Base-by-base conservation (phyloP, 2,113 vertebrate species). In the Sitta europaea region DNA sequence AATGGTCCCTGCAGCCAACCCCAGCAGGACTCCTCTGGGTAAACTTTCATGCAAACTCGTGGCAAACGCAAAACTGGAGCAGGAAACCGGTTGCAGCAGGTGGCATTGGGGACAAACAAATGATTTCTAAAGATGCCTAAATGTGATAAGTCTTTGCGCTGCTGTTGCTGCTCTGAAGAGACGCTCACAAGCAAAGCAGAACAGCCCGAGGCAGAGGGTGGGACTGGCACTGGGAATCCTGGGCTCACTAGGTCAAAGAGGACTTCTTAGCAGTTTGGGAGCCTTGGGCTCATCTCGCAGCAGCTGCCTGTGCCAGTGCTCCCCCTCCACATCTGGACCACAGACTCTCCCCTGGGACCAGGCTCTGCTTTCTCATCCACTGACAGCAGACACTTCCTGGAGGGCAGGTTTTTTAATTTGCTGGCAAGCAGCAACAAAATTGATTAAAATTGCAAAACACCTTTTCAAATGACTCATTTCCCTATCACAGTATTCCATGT, bases 321-420 rank as follows among this genome's bases (percentile, higher is more conserved):
- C 48, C 91, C 70, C 29, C n/a, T 86, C 40, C 12, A 1, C 21
- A 29, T 22, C 0, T 0, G n/a, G 22, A 79, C 9, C 66, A 28
- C 43, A 66, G 38, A 5, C 38, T 24, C 2, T 59, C 42, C 51
- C 59, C 25, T 0, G 0, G 57, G 50, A 76, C 65, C 1, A 0
- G 65, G 77, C 48, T 85, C 73, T 0, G 1, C n/a, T 85, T n/a
- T 18, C 74, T 71, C 92, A 75, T 57, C 48, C 36, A 5, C 43
- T 75, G 85, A 45, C 61, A 86, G 81, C 85, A 90, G 90, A 74
- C 9, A 2, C 62, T 92, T 90, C 92, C 95, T 90, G 88, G 22
- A 96, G 94, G 96, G 95, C 85, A 97, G 78, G 58, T 24, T 92
- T 95, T 94, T 96, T 94, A 97, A 96, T 96, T 95, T 94, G 75